These are phyloP conservation scores for Psittacula derbiana DNA, from an alignment of 2,797 vertebrate genomes.

Conservation along the genomic window DNA sequence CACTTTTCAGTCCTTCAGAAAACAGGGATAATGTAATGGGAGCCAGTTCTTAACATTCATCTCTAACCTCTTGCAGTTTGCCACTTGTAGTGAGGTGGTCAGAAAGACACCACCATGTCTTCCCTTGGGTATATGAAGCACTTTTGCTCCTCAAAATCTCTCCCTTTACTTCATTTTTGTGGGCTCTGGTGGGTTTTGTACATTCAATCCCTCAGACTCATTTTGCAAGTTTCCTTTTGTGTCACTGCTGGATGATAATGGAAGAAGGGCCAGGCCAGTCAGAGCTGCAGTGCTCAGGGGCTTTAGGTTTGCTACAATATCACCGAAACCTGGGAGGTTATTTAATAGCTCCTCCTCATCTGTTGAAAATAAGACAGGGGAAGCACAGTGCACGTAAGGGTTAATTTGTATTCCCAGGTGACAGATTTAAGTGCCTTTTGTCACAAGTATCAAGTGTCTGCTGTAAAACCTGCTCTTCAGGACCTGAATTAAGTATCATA, in stretches of 20 bases:
- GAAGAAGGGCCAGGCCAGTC: neutral
- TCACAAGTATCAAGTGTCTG: conserved; percentile 48
- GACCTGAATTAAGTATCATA: conserved; percentile 40
- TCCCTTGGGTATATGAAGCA: neutral
- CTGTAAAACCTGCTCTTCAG: conserved; percentile 55
- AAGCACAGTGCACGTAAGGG: neutral
- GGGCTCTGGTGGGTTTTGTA: neutral
- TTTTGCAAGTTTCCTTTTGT: neutral
- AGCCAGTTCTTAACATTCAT: neutral
- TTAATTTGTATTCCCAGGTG: conserved; percentile 33
- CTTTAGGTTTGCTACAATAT: neutral
- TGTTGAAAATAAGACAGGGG: neutral
- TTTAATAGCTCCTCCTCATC: neutral
- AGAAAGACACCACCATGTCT: neutral
- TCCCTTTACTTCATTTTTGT: neutral
- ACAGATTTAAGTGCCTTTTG: conserved; percentile 46
- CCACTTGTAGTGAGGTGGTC: neutral
- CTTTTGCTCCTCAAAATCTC: neutral
- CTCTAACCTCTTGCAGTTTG: neutral
- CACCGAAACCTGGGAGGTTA: neutral
- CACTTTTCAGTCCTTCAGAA: neutral
- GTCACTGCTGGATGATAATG: neutral
- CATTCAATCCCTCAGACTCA: neutral
- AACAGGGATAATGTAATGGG: neutral
- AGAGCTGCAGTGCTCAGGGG: neutral